phyloP scores from a whole-genome alignment of 2,888 invertebrate genomes.

The Dryobota labecula region DNA sequence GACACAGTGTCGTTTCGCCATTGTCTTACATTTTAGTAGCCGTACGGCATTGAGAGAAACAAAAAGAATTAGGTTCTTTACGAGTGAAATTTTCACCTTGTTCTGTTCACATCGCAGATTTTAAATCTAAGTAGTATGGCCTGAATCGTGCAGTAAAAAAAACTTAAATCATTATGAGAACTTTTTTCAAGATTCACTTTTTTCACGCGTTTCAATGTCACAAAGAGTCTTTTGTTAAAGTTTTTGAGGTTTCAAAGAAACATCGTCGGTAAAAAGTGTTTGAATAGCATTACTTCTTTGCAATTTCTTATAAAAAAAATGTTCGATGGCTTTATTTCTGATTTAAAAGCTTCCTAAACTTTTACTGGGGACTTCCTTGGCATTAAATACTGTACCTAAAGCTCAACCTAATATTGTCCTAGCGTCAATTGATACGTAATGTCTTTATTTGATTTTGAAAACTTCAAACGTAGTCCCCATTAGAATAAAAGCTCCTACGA shows the following conservation, averaged over 20 bases:
- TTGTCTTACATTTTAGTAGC: constrained; percentile 61
- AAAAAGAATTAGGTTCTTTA: constrained; percentile 54
- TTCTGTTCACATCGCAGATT: constrained; percentile 62
- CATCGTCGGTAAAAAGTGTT: constrained; percentile 39
- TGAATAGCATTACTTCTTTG: constrained; percentile 42
- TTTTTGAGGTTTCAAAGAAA: constrained; percentile 67
- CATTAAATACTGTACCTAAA: not conserved
- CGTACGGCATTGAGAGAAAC: constrained; percentile 57
- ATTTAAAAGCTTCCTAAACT: constrained; percentile 22
- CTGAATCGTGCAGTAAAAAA: constrained; percentile 71
- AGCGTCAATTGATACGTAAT: constrained; percentile 14
- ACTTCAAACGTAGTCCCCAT: constrained; percentile 5
- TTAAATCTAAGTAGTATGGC: constrained; percentile 68
- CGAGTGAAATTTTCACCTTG: constrained; percentile 66
- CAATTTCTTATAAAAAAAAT: constrained; percentile 32
- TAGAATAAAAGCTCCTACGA: too few species aligned
- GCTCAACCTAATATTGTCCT: constrained; percentile 1
- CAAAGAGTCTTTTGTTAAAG: constrained; percentile 67
- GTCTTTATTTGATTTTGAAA: constrained; percentile 3
- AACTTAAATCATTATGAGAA: constrained; percentile 63
- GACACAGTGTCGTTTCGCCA: constrained; percentile 55
- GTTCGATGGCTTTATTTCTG: constrained; percentile 21
- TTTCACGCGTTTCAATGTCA: constrained; percentile 67
- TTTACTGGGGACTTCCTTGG: constrained; percentile 12
- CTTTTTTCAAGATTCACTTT: constrained; percentile 71